These are phyloP conservation scores for Kryptolebias ocellatus DNA, from an alignment of 2,797 vertebrate genomes.

Conservation along the genomic window DNA sequence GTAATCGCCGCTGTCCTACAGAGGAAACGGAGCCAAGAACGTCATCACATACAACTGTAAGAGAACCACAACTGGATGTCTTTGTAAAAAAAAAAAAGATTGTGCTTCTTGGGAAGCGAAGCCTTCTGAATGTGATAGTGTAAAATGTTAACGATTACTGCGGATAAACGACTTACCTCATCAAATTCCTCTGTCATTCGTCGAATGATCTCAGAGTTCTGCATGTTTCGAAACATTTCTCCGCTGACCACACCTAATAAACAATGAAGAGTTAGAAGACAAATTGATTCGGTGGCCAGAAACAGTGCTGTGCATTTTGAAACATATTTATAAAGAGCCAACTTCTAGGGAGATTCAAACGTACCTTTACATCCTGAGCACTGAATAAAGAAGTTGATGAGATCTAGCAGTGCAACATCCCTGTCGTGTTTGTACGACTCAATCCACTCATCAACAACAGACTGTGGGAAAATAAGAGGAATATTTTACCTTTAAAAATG, in stretches of 20 bases:
- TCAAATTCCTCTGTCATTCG: constrained; percentile 99
- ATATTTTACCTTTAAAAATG: no score
- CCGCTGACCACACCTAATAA: constrained; percentile 93
- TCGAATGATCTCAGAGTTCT: constrained; percentile 99
- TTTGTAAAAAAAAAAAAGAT: neutral
- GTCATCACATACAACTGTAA: constrained; percentile 8
- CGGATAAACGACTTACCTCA: constrained; percentile 84
- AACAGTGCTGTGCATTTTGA: neutral
- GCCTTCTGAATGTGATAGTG: neutral
- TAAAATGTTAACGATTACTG: constrained; percentile 1
- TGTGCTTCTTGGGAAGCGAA: neutral
- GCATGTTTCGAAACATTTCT: constrained; percentile 99
- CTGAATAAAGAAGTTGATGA: constrained; percentile 99
- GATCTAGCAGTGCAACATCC: constrained; percentile 96
- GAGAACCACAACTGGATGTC: neutral
- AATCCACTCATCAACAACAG: constrained; percentile 99
- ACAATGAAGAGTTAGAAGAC: constrained; percentile 14
- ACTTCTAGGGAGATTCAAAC: constrained; percentile 5
- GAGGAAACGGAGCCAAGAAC: constrained; percentile 27
- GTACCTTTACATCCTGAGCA: constrained; percentile 99
- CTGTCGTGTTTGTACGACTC: constrained; percentile 98
- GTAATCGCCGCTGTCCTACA: constrained; percentile 98
- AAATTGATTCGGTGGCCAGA: no score
- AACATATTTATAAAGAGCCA: neutral
- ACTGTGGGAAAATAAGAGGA: constrained; percentile 78